phyloP scores from a whole-genome alignment of 2,888 invertebrate genomes.

The Catotricha subobsoleta region DNA sequence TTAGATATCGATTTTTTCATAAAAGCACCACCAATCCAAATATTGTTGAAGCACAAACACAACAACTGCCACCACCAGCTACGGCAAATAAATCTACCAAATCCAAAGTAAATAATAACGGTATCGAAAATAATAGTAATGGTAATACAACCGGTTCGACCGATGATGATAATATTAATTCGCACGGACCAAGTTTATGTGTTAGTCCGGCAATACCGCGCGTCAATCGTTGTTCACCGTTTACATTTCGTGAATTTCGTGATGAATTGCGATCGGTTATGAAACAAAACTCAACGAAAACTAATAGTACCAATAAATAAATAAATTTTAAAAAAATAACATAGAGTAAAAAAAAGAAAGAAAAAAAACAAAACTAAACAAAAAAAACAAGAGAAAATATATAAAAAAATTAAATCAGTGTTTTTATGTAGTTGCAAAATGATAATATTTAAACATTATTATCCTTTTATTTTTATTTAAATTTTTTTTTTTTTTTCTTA shows the following conservation, averaged over 20 bases:
- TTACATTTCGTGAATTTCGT: conserved; percentile 7
- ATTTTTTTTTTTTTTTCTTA: background rate
- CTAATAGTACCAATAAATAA: no score
- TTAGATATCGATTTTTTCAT: background rate
- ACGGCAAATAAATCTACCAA: background rate
- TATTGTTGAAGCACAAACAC: background rate
- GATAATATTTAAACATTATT: background rate
- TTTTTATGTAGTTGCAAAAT: conserved; percentile 3
- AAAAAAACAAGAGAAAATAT: no score
- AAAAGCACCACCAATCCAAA: no score
- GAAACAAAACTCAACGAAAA: conserved; percentile 2
- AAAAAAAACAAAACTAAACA: no score
- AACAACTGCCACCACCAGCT: background rate
- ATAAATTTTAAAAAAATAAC: no score
- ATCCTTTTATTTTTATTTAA: background rate
- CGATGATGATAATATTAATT: background rate
- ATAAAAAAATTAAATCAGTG: no score
- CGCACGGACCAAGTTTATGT: background rate
- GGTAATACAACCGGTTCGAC: no score
- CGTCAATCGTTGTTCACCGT: background rate
- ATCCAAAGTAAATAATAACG: background rate
- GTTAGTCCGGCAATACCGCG: background rate
- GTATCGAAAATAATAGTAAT: background rate
- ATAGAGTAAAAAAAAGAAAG: no score
- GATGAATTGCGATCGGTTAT: conserved; percentile 7